Conservation (phyloP, 2,888 invertebrate genomes). For the Agrochola litura region DNA sequence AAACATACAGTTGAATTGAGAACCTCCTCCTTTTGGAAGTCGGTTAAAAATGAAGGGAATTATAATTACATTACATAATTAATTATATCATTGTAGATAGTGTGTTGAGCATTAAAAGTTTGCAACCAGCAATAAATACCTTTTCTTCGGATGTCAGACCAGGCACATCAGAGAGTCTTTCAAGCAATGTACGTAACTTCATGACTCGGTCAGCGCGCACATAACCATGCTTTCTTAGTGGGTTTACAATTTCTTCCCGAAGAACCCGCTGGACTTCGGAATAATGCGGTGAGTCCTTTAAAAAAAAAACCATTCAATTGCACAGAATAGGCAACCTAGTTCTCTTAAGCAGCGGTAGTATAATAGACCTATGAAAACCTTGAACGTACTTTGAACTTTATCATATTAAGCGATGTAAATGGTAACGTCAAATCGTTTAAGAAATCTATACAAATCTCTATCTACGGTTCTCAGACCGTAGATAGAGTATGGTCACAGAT, state of each 20-base stretch:
- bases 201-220: slow-evolving; percentile 99
- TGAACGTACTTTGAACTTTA: background rate
- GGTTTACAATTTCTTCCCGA: slow-evolving; percentile 99
- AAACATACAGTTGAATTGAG: no score
- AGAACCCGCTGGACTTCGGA: slow-evolving; percentile 95
- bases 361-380: background rate
- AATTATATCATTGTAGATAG: background rate
- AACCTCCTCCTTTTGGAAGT: no score
- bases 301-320: background rate
- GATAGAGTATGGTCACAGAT: background rate
- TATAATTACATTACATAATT: background rate
- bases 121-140: slow-evolving; percentile 79
- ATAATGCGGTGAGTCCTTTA: slow-evolving; percentile 91
- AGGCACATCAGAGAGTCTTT: slow-evolving; percentile 96
- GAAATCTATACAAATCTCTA: background rate
- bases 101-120: background rate
- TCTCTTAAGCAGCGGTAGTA: background rate
- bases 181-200: slow-evolving; percentile 96
- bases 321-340: background rate
- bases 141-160: slow-evolving; percentile 98
- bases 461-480: no score
- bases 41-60: no score
- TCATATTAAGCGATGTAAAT: background rate
- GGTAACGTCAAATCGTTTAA: background rate
- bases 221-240: slow-evolving; percentile 96